Conservation (phyloP, 1,140 invertebrate species). For the Patella vulgata region DNA sequence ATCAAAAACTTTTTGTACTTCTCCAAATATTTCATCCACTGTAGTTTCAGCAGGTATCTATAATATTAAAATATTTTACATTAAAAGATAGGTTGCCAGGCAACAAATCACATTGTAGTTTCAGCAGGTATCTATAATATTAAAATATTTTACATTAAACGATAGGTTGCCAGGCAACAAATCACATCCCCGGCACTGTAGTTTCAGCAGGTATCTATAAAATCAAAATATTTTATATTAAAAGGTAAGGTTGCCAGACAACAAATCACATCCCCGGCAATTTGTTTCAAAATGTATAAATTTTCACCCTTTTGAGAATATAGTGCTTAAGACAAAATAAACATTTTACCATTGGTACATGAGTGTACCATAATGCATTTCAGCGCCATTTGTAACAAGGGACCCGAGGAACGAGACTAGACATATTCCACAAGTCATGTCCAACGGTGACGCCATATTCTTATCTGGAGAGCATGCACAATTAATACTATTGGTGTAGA, state of each 20-base stretch:
- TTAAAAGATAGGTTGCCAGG: not conserved
- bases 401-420: too few relatives aligned
- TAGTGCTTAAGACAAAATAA: too few relatives aligned
- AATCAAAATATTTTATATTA: not conserved
- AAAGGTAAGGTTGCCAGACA: not conserved
- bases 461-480: too few relatives aligned
- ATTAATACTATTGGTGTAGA: not conserved
- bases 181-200: conserved; percentile 57
- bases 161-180: not conserved
- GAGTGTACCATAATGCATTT: too few relatives aligned
- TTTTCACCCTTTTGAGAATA: not conserved
- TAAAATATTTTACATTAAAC: not conserved
- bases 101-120: conserved; percentile 66
- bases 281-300: conserved; percentile 1
- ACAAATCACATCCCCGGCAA: not conserved
- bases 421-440: too few relatives aligned
- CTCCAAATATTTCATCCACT: conserved; percentile 80
- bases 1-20: conserved; percentile 74
- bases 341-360: too few relatives aligned
- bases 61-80: conserved; percentile 15
- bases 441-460: too few relatives aligned
- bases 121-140: conserved; percentile 81
- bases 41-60: conserved; percentile 83
- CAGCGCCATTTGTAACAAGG: too few relatives aligned
- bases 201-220: conserved; percentile 83